phyloP scores from a whole-genome alignment of 2,888 invertebrate genomes.

The Margaritifera margaritifera region DNA sequence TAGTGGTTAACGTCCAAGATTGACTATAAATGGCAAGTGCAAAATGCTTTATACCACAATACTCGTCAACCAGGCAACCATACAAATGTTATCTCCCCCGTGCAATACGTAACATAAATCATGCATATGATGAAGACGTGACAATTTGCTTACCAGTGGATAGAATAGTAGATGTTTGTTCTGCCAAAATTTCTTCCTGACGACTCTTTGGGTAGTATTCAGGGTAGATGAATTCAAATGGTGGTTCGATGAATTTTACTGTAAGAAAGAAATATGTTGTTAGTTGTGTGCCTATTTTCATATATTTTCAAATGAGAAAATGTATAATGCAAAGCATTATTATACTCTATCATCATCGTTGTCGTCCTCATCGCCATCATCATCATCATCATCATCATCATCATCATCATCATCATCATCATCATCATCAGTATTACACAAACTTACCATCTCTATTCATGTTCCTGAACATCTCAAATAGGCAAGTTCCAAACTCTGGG shows the following conservation, averaged over 20 bases:
- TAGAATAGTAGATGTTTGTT: too few relatives aligned
- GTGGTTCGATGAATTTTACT: conserved; percentile 4
- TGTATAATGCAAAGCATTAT: conserved; percentile 4
- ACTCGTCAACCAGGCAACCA: too few relatives aligned
- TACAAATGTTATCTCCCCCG: too few relatives aligned
- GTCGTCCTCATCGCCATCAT: conserved; percentile 13
- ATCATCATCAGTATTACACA: conserved; percentile 17
- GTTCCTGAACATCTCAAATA: conserved; percentile 43
- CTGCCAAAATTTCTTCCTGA: too few relatives aligned
- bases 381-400: conserved; percentile 15
- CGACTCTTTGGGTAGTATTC: background rate
- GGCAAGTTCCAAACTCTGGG: conserved; percentile 51
- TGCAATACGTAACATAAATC: too few relatives aligned
- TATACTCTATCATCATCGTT: too few relatives aligned
- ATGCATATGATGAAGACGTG: too few relatives aligned
- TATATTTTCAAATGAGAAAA: background rate
- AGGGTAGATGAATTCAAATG: background rate
- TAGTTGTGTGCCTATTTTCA: background rate
- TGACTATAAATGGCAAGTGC: too few relatives aligned
- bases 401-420: conserved; percentile 5
- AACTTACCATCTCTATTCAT: conserved; percentile 38
- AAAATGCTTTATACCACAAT: too few relatives aligned
- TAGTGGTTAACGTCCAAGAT: too few relatives aligned
- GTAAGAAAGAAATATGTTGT: conserved; percentile 11
- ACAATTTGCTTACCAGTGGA: too few relatives aligned